These are phyloP conservation scores for Galemys pyrenaicus DNA, from an alignment of 2,113 vertebrate genomes.

Conservation along the genomic window DNA sequence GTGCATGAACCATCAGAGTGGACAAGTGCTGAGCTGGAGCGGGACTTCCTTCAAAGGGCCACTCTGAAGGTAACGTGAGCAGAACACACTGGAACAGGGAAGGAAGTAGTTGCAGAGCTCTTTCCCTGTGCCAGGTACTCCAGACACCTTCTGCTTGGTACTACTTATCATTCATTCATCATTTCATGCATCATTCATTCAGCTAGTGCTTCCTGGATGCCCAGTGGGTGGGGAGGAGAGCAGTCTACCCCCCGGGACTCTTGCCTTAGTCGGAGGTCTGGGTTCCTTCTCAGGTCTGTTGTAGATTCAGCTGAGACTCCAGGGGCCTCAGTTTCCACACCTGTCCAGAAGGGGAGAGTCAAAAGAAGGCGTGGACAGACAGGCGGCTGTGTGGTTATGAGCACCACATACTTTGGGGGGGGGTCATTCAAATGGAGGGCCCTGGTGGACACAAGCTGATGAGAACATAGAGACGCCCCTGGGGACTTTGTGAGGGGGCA, in stretches of 20 bases:
- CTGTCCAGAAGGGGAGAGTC: background rate
- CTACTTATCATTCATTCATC: background rate
- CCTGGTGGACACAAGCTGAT: background rate
- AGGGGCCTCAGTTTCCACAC: background rate
- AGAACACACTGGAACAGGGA: background rate
- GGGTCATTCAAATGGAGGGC: background rate
- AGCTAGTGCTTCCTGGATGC: background rate
- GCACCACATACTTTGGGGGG: background rate
- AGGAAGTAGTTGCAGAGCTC: background rate
- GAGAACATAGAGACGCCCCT: background rate
- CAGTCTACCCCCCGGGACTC: background rate
- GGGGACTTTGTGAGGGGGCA: background rate
- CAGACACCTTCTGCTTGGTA: background rate
- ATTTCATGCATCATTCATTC: background rate
- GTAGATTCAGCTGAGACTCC: background rate
- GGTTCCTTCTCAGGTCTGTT: background rate
- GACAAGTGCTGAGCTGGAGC: background rate
- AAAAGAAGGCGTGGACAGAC: background rate
- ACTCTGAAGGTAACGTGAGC: fast-evolving
- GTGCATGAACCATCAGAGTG: fast-evolving
- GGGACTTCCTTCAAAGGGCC: background rate
- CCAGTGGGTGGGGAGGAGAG: background rate
- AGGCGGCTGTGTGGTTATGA: background rate
- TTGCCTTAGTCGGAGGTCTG: background rate
- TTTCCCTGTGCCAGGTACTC: background rate